phyloP scores from a whole-genome alignment of 2,888 invertebrate species.

The Drosophila limbata region DNA sequence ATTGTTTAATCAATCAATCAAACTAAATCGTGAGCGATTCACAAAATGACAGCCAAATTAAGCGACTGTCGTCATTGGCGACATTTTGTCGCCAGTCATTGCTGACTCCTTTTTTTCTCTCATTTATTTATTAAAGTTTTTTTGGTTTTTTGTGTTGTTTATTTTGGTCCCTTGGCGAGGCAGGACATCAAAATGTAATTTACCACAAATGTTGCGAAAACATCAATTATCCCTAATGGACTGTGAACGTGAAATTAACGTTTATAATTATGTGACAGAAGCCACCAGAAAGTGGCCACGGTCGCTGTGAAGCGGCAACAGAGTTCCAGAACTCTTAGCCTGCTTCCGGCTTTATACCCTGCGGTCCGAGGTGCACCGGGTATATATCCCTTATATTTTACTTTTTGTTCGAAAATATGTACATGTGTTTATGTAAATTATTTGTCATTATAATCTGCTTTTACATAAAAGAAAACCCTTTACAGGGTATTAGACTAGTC shows the following conservation, averaged over 20 bases:
- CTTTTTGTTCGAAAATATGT: background rate
- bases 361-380: background rate
- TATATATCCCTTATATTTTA: background rate
- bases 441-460: too few species aligned
- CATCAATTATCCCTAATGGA: conserved; percentile 82
- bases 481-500: conserved; percentile 16
- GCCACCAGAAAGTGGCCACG: conserved; percentile 47
- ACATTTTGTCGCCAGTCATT: conserved; percentile 49
- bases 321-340: conserved; percentile 26
- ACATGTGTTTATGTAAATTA: background rate
- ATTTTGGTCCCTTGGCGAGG: conserved; percentile 16
- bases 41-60: conserved; percentile 40
- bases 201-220: conserved; percentile 77
- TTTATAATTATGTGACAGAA: conserved; percentile 79
- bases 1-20: conserved; percentile 68
- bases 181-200: conserved; percentile 79
- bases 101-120: conserved; percentile 22
- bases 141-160: conserved; percentile 22
- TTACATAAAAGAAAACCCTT: background rate
- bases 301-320: conserved; percentile 6
- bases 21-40: conserved; percentile 54
- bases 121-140: conserved; percentile 15
- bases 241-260: conserved; percentile 80
- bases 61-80: conserved; percentile 42
- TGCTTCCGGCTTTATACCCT: conserved; percentile 25